Conservation (phyloP, 2,888 invertebrate genomes). For the Phasia obesa region DNA sequence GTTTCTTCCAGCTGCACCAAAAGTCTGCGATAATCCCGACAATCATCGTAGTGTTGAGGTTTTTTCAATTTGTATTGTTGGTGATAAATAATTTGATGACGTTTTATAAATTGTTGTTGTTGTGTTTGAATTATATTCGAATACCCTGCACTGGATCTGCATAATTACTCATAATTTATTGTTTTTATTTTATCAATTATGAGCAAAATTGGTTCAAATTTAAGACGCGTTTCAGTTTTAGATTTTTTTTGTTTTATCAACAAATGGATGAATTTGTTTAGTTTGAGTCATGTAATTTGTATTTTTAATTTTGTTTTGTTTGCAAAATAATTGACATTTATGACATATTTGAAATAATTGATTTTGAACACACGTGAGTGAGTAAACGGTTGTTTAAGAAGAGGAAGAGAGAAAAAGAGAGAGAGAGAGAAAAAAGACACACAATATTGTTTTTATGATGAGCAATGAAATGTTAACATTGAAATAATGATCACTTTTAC, state of each 20-base stretch:
- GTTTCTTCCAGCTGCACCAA: conserved; percentile 97
- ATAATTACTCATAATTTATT: conserved; percentile 70
- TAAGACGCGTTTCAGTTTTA: conserved; percentile 45
- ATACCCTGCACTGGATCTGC: conserved; percentile 83
- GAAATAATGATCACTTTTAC: conserved; percentile 42
- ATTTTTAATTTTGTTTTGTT: conserved; percentile 19
- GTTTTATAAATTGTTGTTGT: conserved; percentile 69
- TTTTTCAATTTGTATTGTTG: conserved; percentile 80
- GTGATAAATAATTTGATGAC: conserved; percentile 80
- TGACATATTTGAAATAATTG: conserved; percentile 20
- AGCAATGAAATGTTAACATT: conserved; percentile 67
- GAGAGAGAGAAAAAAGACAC: conserved; percentile 64
- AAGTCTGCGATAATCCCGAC: conserved; percentile 86
- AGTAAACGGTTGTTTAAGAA: conserved; percentile 26
- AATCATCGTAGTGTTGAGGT: conserved; percentile 82
- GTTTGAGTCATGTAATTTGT: conserved; percentile 42
- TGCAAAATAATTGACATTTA: conserved; percentile 36
- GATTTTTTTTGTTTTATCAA: conserved; percentile 37
- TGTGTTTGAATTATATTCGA: conserved; percentile 72
- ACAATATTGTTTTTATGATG: conserved; percentile 62
- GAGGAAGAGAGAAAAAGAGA: conserved; percentile 54
- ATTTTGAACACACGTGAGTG: conserved; percentile 47
- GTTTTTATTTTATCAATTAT: too few relatives aligned
- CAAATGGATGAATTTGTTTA: conserved; percentile 28
- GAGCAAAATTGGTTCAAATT: conserved; percentile 29